phyloP scores from a whole-genome alignment of 1,140 invertebrate species.

The Penaeus chinensis region DNA sequence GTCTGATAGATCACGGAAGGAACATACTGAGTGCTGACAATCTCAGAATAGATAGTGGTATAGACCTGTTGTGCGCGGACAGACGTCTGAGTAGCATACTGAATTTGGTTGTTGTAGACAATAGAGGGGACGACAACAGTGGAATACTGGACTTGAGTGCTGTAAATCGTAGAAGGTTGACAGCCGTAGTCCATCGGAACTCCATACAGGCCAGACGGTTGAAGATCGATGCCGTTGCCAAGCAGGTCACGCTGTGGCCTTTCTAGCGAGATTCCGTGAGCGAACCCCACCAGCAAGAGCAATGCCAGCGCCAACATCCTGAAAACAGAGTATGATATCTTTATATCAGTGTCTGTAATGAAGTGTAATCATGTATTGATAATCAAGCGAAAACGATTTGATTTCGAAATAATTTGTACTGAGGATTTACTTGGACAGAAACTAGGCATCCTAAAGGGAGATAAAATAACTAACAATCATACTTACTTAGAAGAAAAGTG shows the following conservation, averaged over 20 bases:
- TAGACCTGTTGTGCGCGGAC: neutral
- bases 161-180: neutral
- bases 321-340: neutral
- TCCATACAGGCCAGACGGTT: too few relatives aligned
- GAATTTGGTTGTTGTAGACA: too few relatives aligned
- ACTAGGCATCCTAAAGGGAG: too few relatives aligned
- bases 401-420: too few relatives aligned
- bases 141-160: neutral
- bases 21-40: too few relatives aligned
- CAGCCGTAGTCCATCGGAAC: too few relatives aligned
- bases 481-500: too few relatives aligned
- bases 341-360: neutral
- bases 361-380: neutral
- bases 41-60: neutral
- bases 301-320: conserved; percentile 22
- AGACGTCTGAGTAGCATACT: neutral
- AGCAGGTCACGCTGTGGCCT: neutral
- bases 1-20: too few relatives aligned
- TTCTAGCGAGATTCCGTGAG: neutral
- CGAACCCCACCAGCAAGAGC: conserved; percentile 34
- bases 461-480: too few relatives aligned
- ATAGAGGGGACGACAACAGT: neutral
- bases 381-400: neutral
- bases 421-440: too few relatives aligned
- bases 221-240: neutral